A percentile compares a stretch with the other conserved stretches of the same genome.
Conservation (phyloP, 2,888 invertebrate genomes). For the Cremastinae sp. region DNA sequence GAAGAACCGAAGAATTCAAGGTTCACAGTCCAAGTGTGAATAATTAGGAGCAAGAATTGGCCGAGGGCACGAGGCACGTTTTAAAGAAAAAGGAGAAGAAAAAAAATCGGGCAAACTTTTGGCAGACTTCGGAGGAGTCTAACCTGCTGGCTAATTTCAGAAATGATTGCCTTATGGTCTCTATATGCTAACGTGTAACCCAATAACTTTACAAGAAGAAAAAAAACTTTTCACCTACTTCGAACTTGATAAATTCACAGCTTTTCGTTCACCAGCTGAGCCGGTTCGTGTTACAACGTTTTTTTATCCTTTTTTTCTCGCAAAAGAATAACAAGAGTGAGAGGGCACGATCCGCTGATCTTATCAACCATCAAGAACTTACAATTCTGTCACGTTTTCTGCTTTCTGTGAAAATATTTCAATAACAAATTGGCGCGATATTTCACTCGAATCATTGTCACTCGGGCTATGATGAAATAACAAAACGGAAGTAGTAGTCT, state of each 20-base stretch:
- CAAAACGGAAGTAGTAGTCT: conserved; percentile 66
- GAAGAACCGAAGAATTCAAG: too few relatives aligned
- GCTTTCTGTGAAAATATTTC: too few relatives aligned
- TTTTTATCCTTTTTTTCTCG: conserved; percentile 37
- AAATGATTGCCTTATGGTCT: conserved; percentile 61
- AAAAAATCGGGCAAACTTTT: conserved; percentile 42
- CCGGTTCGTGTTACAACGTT: conserved; percentile 58
- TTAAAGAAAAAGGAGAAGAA: conserved; percentile 15
- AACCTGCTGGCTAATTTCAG: conserved; percentile 52
- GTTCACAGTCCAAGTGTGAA: background rate
- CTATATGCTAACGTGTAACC: conserved; percentile 64
- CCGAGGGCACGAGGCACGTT: background rate
- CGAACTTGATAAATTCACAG: conserved; percentile 44
- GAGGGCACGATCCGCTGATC: conserved; percentile 34
- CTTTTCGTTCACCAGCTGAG: conserved; percentile 58
- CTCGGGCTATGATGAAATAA: conserved; percentile 20
- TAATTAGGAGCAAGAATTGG: background rate
- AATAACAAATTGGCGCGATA: conserved; percentile 5
- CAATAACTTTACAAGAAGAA: conserved; percentile 60
- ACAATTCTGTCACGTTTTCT: background rate
- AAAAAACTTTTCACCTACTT: conserved; percentile 70
- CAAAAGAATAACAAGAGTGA: conserved; percentile 22
- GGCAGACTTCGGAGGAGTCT: conserved; percentile 29
- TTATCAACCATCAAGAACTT: conserved; percentile 47
- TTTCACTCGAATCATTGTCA: conserved; percentile 3